Evolutionary conservation across 2,113 vertebrate genomes (phyloP).

Genomic region (Odocoileus virginianus): DNA sequence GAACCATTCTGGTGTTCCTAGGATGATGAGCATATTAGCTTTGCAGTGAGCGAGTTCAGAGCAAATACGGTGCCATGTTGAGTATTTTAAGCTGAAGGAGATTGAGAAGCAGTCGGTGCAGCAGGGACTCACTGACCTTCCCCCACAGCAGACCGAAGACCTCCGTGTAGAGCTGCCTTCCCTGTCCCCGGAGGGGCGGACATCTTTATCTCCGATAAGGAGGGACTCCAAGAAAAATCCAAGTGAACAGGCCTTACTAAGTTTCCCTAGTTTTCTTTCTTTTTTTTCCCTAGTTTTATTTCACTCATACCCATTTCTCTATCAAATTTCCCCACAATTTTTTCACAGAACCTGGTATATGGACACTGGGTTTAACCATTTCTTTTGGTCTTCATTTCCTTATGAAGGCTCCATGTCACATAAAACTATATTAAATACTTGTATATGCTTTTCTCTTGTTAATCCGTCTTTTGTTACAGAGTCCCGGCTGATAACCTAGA

Average conservation of each 20-base stretch:
- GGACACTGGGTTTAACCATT: neutral
- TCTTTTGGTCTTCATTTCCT: neutral
- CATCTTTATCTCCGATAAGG: neutral
- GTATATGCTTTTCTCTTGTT: neutral
- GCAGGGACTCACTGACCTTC: neutral
- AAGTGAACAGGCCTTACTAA: neutral
- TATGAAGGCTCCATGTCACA: neutral
- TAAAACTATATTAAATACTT: neutral
- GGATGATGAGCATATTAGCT: neutral
- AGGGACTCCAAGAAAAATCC: neutral
- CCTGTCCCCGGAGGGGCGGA: neutral
- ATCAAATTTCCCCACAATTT: neutral
- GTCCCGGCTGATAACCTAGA: neutral
- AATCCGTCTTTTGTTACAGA: neutral
- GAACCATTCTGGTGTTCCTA: neutral
- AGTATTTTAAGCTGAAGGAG: neutral
- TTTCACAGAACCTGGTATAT: neutral
- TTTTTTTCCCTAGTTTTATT: neutral
- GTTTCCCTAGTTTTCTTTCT: neutral
- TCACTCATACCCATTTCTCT: neutral
- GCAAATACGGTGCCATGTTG: neutral
- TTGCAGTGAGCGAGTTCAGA: neutral
- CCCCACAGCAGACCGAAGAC: neutral
- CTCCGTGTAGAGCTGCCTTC: neutral
- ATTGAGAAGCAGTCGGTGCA: neutral